Conservation (phyloP, 2,113 vertebrate genomes). For the Sapajus apella region DNA sequence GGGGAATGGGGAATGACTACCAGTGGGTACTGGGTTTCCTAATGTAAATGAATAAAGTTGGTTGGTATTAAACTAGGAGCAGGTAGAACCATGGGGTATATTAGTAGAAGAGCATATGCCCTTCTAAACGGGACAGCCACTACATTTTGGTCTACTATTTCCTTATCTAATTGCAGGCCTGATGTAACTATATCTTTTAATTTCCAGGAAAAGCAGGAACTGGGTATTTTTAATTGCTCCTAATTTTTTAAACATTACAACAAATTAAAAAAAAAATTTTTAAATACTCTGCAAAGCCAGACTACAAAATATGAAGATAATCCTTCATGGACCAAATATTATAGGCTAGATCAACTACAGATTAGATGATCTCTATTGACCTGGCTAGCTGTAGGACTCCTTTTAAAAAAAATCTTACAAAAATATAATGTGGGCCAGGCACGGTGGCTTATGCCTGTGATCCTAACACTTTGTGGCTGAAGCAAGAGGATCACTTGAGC, state of each 20-base stretch:
- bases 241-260: conserved; percentile 20
- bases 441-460: too few relatives aligned
- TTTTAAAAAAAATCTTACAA: neutral
- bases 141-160: neutral
- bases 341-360: neutral
- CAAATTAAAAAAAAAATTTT: neutral
- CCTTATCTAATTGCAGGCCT: neutral
- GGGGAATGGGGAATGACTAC: neutral
- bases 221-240: conserved; percentile 11
- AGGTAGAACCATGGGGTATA: neutral
- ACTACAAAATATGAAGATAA: neutral
- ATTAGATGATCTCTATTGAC: neutral
- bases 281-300: neutral
- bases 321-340: neutral
- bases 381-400: neutral
- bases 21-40: neutral
- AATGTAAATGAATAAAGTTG: conserved; percentile 40
- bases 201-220: conserved; percentile 18
- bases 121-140: neutral
- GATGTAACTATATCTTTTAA: neutral
- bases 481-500: too few relatives aligned
- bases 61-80: neutral
- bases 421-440: neutral
- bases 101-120: neutral
- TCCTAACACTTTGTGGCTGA: too few relatives aligned